phyloP scores from a whole-genome alignment of 2,113 vertebrate genomes.

The Ailurus styani region DNA sequence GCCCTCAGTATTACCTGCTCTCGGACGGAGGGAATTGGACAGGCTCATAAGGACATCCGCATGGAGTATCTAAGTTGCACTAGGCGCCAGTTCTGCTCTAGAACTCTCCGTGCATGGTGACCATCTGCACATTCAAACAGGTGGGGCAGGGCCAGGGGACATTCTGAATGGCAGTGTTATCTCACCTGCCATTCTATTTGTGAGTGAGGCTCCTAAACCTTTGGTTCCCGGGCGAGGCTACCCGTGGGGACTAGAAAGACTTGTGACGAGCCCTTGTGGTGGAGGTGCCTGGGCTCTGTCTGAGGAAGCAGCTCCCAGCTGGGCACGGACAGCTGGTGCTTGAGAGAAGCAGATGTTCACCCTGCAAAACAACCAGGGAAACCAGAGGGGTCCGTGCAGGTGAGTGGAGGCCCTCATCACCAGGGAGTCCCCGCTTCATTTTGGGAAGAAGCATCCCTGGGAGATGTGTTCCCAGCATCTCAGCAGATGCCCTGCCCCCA shows the following conservation, averaged over 20 bases:
- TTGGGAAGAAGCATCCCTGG: neutral
- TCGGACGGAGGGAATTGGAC: rapidly evolving
- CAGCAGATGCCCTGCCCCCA: neutral
- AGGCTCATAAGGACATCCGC: neutral
- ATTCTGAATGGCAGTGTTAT: neutral
- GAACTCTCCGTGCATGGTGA: rapidly evolving
- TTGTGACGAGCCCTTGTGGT: neutral
- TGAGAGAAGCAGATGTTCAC: constrained; percentile 69
- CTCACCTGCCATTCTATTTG: neutral
- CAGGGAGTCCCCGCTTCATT: neutral
- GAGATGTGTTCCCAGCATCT: rapidly evolving
- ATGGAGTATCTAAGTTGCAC: rapidly evolving
- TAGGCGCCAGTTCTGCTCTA: neutral
- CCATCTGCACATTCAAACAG: neutral
- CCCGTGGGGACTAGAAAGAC: neutral
- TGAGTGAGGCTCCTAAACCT: neutral
- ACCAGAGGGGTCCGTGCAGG: constrained; percentile 13
- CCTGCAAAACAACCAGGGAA: constrained; percentile 22
- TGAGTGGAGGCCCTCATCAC: constrained; percentile 23
- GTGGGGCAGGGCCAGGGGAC: rapidly evolving
- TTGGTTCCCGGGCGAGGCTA: neutral
- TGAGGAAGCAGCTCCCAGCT: constrained; percentile 63
- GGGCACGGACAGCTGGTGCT: constrained; percentile 66
- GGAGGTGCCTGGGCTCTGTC: neutral
- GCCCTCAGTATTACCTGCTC: neutral